Evolutionary conservation across 2,113 vertebrate genomes (phyloP).

Genomic region (Irena cyanogastra): DNA sequence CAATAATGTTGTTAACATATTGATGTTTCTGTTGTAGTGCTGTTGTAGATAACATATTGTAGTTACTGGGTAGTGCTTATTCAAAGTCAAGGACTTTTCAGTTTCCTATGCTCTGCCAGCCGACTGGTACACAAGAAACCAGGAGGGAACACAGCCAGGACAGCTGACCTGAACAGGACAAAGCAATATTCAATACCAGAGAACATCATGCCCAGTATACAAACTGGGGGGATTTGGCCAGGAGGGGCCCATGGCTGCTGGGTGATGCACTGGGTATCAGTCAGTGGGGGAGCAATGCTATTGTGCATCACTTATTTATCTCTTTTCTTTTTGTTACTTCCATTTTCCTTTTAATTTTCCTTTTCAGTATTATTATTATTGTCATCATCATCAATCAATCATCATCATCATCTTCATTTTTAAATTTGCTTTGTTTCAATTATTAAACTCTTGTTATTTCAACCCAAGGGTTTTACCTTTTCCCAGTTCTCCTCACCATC

Average conservation of each 20-base stretch:
- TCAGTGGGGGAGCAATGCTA: neutral
- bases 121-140: neutral
- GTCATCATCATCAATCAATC: too few relatives aligned
- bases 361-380: neutral
- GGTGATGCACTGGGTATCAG: too few relatives aligned
- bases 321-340: neutral
- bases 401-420: neutral
- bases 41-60: neutral
- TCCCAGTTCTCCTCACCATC: neutral
- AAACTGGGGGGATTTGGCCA: rapidly evolving
- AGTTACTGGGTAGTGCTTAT: neutral
- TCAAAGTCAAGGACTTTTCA: neutral
- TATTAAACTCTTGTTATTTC: neutral
- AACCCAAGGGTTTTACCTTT: neutral
- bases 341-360: neutral
- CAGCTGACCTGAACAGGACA: neutral
- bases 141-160: rapidly evolving
- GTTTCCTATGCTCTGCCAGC: neutral
- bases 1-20: neutral
- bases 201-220: neutral
- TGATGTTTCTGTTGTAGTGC: neutral
- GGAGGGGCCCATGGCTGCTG: neutral
- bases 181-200: neutral
- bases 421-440: neutral
- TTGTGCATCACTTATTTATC: neutral